Evolutionary conservation across 2,113 vertebrate genomes (phyloP).

Genomic region (Ammodytes dubius): DNA sequence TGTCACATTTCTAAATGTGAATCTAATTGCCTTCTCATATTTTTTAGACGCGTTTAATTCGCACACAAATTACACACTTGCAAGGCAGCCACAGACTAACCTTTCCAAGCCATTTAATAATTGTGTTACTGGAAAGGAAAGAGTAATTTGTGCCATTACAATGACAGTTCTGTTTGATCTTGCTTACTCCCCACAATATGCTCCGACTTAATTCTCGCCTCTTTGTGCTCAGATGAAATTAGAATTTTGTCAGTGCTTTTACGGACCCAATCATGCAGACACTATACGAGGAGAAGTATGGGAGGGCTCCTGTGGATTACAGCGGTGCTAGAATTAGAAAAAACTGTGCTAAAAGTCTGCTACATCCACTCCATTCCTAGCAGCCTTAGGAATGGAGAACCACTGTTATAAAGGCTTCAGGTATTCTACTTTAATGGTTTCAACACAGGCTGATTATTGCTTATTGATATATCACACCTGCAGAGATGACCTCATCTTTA

Average conservation of each 20-base stretch:
- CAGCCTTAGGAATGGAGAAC: slow-evolving; percentile 20
- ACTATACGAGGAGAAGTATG: slow-evolving; percentile 15
- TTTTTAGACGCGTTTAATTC: slow-evolving; percentile 17
- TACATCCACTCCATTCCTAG: not conserved
- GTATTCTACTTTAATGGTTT: slow-evolving; percentile 61
- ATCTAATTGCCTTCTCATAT: slow-evolving; percentile 5
- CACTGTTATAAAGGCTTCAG: slow-evolving; percentile 47
- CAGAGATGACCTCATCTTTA: slow-evolving; percentile 56
- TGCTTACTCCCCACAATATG: slow-evolving; percentile 2
- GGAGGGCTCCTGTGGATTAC: slow-evolving; percentile 29
- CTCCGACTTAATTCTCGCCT: slow-evolving; percentile 40
- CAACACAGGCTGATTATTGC: slow-evolving; percentile 36
- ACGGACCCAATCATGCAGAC: slow-evolving; percentile 18
- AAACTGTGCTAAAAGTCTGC: not conserved
- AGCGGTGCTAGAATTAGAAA: slow-evolving; percentile 12
- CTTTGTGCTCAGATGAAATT: slow-evolving; percentile 37
- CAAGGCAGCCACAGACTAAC: slow-evolving; percentile 22
- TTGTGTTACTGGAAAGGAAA: slow-evolving; percentile 42
- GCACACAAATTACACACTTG: slow-evolving; percentile 19
- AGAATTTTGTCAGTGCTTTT: slow-evolving; percentile 35
- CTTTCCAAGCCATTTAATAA: slow-evolving; percentile 50
- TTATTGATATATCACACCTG: slow-evolving; percentile 61
- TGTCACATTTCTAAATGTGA: not conserved
- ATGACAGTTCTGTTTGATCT: slow-evolving; percentile 52
- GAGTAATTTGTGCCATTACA: slow-evolving; percentile 48